Evolutionary conservation across 2,888 invertebrate genomes (phyloP).

Genomic region (Drosophila infuscata): DNA sequence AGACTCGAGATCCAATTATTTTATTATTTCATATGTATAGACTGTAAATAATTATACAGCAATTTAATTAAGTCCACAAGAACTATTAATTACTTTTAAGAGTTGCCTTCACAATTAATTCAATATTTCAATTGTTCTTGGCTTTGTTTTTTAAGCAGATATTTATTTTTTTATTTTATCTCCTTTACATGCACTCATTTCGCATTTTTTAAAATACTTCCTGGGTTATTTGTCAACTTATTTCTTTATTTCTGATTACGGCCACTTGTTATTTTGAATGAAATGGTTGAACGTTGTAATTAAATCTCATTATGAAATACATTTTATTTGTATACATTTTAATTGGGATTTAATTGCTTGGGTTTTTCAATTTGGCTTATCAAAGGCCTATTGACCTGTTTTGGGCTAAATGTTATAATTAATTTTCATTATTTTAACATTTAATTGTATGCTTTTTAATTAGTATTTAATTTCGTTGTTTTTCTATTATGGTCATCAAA

Average conservation of each 20-base stretch:
- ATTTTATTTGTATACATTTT: neutral
- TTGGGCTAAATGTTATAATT: neutral
- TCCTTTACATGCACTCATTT: neutral
- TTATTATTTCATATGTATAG: neutral
- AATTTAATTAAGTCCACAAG: neutral
- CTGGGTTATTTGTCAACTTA: slow-evolving; percentile 6
- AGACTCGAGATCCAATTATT: neutral
- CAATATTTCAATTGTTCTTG: neutral
- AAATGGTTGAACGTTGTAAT: neutral
- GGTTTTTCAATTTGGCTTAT: neutral
- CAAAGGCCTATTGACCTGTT: neutral
- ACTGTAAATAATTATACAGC: neutral
- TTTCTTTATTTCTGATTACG: slow-evolving; percentile 18
- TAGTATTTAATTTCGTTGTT: slow-evolving; percentile 20
- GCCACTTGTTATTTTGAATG: slow-evolving; percentile 6
- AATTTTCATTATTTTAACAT: neutral
- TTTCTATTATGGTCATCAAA: neutral
- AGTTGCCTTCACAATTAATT: neutral
- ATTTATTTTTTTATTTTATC: neutral
- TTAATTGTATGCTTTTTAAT: slow-evolving; percentile 15
- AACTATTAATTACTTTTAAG: neutral
- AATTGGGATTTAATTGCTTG: neutral
- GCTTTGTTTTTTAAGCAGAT: neutral
- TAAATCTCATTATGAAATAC: neutral
- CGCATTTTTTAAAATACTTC: slow-evolving; percentile 9